Percentiles rank a stretch among this genome's conserved stretches.
Evolutionary conservation across 2,888 invertebrate species (phyloP).

Genomic region (Tipula unca): DNA sequence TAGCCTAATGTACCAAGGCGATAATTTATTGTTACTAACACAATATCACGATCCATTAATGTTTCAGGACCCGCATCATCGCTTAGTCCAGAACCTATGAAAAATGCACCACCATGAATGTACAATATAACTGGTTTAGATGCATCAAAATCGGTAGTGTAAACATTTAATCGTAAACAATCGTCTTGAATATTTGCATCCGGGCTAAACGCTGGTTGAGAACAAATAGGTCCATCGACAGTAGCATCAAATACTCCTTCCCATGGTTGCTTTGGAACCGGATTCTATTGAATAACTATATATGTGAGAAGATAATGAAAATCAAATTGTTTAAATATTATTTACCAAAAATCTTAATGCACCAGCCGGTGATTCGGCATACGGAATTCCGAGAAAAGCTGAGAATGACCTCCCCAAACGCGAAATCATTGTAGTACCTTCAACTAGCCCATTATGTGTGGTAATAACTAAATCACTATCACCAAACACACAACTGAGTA

Average conservation of each 20-base stretch:
- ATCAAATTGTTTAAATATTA: neutral
- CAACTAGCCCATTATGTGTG: neutral
- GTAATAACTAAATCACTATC: neutral
- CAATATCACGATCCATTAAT: conserved; percentile 51
- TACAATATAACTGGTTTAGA: conserved; percentile 52
- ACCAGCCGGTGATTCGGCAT: neutral
- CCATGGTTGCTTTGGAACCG: conserved; percentile 44
- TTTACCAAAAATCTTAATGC: neutral
- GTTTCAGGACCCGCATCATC: conserved; percentile 28
- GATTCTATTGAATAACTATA: conserved; percentile 26
- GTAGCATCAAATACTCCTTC: conserved; percentile 44
- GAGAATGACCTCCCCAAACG: neutral
- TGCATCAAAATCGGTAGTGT: conserved; percentile 33
- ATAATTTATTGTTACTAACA: conserved; percentile 57
- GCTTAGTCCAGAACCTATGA: conserved; percentile 49
- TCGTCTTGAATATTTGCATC: conserved; percentile 39
- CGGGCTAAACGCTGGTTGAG: conserved; percentile 31
- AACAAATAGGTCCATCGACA: conserved; percentile 49
- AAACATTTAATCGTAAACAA: conserved; percentile 51
- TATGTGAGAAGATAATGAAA: neutral
- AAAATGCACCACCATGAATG: conserved; percentile 59
- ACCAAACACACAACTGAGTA: neutral
- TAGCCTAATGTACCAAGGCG: conserved; percentile 48
- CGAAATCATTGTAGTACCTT: neutral
- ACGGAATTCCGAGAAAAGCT: neutral